Evolutionary conservation across 2,113 vertebrate species (phyloP).

Genomic region (Lophochroa leadbeateri): DNA sequence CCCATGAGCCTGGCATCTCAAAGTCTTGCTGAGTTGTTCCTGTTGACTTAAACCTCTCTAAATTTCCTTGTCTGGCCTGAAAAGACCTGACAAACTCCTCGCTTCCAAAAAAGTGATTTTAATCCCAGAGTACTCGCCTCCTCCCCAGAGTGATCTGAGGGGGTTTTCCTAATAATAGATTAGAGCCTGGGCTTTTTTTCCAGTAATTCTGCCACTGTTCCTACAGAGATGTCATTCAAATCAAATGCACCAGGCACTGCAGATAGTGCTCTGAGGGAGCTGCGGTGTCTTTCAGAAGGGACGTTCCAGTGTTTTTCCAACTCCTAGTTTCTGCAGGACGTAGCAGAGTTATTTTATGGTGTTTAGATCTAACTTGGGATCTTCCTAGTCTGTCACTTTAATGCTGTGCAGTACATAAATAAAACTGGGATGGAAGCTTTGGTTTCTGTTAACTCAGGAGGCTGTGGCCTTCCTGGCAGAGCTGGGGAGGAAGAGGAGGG

Average conservation of each 20-base stretch:
- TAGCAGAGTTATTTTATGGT: background rate
- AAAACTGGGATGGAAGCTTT: background rate
- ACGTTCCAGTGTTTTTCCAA: background rate
- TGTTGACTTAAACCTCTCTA: background rate
- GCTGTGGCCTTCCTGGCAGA: background rate
- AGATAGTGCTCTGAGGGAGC: background rate
- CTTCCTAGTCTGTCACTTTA: background rate
- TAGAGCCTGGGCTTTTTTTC: background rate
- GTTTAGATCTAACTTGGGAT: background rate
- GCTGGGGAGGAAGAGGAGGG: slow-evolving; percentile 5
- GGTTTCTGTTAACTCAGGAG: background rate
- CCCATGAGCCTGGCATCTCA: background rate
- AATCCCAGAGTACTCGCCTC: background rate
- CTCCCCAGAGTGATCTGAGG: background rate
- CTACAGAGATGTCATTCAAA: background rate
- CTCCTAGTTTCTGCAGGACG: background rate
- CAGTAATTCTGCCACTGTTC: background rate
- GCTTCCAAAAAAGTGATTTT: background rate
- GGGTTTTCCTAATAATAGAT: background rate
- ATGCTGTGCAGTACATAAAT: background rate
- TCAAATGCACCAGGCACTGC: background rate
- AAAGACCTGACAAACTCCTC: background rate
- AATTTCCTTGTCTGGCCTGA: background rate
- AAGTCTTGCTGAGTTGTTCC: background rate
- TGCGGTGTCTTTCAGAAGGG: background rate